Conservation (phyloP, 2,113 vertebrate genomes). For the Todiramphus saurophagus region DNA sequence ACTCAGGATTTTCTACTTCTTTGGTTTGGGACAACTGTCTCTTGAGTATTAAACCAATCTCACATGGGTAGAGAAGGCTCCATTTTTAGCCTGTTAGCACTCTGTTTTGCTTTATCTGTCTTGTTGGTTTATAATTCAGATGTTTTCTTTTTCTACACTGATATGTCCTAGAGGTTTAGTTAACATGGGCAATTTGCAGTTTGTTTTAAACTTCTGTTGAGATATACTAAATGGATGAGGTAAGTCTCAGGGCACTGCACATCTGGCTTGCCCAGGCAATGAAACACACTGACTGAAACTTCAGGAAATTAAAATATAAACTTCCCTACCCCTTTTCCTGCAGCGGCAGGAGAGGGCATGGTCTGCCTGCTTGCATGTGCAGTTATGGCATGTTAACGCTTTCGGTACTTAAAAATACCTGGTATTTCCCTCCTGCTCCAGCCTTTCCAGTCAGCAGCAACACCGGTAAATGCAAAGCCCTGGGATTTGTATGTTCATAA, state of each 20-base stretch:
- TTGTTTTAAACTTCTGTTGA: constrained; percentile 38
- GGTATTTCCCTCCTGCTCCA: neutral
- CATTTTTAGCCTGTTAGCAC: neutral
- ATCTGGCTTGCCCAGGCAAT: constrained; percentile 25
- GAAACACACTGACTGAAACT: constrained; percentile 32
- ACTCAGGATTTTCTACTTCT: neutral
- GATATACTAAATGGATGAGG: neutral
- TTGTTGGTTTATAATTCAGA: neutral
- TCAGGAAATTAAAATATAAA: constrained; percentile 69
- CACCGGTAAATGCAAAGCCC: neutral
- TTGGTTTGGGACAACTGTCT: neutral
- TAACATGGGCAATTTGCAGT: neutral
- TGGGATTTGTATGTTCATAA: neutral
- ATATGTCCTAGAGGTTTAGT: neutral
- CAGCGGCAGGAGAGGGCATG: neutral
- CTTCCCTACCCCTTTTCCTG: constrained; percentile 42
- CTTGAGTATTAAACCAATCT: neutral
- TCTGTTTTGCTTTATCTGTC: neutral
- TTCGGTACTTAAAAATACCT: neutral
- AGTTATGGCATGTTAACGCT: constrained; percentile 29
- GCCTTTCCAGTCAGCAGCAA: neutral
- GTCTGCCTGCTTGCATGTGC: neutral
- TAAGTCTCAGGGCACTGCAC: constrained; percentile 33
- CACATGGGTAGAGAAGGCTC: neutral
- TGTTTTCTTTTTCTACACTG: neutral